Conservation (phyloP, 2,797 vertebrate species). For the Cyclopterus lumpus region DNA sequence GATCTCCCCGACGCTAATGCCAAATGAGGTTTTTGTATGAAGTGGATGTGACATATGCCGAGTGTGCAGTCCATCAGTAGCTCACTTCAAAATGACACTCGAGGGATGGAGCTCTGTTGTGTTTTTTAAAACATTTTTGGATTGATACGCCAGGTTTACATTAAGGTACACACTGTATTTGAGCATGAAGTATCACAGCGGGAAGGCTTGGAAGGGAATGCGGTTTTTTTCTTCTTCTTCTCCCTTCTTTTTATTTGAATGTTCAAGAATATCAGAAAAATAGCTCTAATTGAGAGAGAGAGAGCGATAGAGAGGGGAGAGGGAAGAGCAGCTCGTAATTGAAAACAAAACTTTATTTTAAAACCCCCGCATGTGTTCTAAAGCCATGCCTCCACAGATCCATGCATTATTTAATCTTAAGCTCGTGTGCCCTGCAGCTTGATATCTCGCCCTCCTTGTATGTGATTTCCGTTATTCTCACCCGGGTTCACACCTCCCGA, state of each 20-base stretch:
- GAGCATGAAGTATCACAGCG: conserved; percentile 54
- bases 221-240: conserved; percentile 7
- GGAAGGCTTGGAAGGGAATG: conserved; percentile 48
- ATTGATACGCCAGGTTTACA: conserved; percentile 59
- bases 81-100: conserved; percentile 72
- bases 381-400: conserved; percentile 63
- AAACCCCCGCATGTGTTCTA: conserved; percentile 55
- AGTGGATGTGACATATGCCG: conserved; percentile 75
- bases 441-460: conserved; percentile 63
- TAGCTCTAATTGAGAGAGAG: conserved; percentile 52
- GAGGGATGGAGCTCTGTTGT: conserved; percentile 45
- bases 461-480: conserved; percentile 71
- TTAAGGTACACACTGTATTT: conserved; percentile 52
- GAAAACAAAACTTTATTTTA: conserved; percentile 59
- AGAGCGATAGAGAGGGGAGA: conserved; percentile 20
- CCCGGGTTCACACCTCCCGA: conserved; percentile 74
- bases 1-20: conserved; percentile 75
- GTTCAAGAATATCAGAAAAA: conserved; percentile 49
- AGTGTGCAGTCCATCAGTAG: conserved; percentile 65
- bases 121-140: conserved; percentile 41
- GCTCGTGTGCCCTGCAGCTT: conserved; percentile 70
- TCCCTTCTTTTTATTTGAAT: conserved; percentile 25
- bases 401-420: conserved; percentile 73
- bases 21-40: conserved; percentile 74
- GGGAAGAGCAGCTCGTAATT: conserved; percentile 53